Evolutionary conservation across 2,797 vertebrate genomes (phyloP), one percentile per base, ranked within the genome.

Genomic region (Pseudochaenichthys georgianus): DNA sequence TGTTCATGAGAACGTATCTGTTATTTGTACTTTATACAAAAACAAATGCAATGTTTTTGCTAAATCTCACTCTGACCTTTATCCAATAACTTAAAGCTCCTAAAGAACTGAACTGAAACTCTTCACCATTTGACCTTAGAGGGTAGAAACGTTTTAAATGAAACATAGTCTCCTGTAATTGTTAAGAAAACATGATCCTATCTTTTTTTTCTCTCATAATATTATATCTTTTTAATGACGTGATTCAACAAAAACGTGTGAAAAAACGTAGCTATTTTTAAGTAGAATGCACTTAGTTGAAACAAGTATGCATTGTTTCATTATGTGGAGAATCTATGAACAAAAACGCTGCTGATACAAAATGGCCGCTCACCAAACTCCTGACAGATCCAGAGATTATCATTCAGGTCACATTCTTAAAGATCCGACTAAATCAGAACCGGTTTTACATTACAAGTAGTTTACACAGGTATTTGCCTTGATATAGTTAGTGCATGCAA

Each of bases 311-410:
- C 34, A 7, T 38, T 9, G 34, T 38, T 9, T 38, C 34, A 38
- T 38, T 38, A 38, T 7, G 34, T 7, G 6, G 34, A 38, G 34
- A 38, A 9, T 38, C 7, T 38, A 38, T 38, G 34, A 38, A 63
- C 58, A 51, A 73, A 58, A 74, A 87, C 80, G 54, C 67, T 12
- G 13, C 60, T 62, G 42, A 82, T 73, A 66, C 78, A 81, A 75
- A 75, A 80, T 82, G 82, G 80, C 63, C 19, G 67, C 60, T 16
- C 38, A 10, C 17, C 0, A 8, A 45, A 23, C 16, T 45, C 23
- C 50, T 50, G 50, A 53, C 42, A 19, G 46, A 63, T 1, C 1
- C 75, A 45, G n/a, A 64, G 62, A 47, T 50, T 21, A 60, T 34
- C 5, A 59, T 61, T 38, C 16, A 31, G 28, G 21, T 55, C 57